A percentile compares a stretch with the other conserved stretches of the same genome.
These are phyloP conservation scores for Bellardia pandia DNA, from an alignment of 2,888 invertebrate genomes.

Conservation along the genomic window DNA sequence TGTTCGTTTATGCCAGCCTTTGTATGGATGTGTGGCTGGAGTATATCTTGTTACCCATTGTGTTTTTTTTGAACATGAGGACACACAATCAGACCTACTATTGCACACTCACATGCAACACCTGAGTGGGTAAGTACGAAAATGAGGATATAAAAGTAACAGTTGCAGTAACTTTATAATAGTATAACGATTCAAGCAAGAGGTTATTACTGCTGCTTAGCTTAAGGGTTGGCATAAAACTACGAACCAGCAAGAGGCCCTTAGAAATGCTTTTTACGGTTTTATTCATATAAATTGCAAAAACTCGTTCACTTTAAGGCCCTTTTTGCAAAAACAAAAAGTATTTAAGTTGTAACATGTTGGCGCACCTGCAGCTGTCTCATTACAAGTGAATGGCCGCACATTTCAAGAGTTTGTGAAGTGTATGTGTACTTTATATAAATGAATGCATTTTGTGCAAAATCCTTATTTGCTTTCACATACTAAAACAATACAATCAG, in stretches of 20 bases:
- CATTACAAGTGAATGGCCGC: conserved; percentile 57
- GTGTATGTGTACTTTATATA: conserved; percentile 45
- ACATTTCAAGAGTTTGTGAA: conserved; percentile 22
- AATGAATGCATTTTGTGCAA: conserved; percentile 66
- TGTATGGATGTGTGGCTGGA: conserved; percentile 32
- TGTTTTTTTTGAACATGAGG: conserved; percentile 49
- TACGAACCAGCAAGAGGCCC: neutral
- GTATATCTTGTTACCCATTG: conserved; percentile 46
- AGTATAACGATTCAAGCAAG: conserved; percentile 61
- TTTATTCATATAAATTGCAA: neutral
- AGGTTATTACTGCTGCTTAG: conserved; percentile 6
- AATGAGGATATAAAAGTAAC: conserved; percentile 66
- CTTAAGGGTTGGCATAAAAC: neutral
- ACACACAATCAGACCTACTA: conserved; percentile 2
- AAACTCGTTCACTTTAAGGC: neutral
- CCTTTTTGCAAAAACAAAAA: neutral
- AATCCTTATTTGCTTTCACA: conserved; percentile 51
- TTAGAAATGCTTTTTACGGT: neutral
- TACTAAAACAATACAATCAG: conserved; percentile 53
- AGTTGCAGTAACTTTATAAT: conserved; percentile 61
- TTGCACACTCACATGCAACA: neutral
- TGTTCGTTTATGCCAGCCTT: conserved; percentile 52
- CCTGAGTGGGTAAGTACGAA: conserved; percentile 50
- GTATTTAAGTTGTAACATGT: neutral
- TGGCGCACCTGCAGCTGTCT: conserved; percentile 22